Evolutionary conservation across 2,888 invertebrate species (phyloP).

Genomic region (Chouioia cunea): DNA sequence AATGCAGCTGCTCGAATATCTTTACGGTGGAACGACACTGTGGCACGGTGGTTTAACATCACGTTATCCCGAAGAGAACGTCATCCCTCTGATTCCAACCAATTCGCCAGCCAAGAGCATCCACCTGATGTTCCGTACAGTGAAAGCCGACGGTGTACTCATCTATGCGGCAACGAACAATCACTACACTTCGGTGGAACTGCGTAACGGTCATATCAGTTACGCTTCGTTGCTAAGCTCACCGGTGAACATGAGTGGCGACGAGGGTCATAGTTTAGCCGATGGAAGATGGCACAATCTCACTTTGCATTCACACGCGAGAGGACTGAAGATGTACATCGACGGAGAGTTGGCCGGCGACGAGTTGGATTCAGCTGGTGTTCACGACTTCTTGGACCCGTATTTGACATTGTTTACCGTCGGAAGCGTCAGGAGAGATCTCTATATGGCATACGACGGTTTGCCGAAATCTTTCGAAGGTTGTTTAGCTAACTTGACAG

Average conservation of each 20-base stretch:
- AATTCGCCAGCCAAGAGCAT: constrained; percentile 78
- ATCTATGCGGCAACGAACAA: constrained; percentile 89
- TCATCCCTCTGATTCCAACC: constrained; percentile 50
- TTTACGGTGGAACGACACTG: constrained; percentile 80
- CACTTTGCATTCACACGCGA: constrained; percentile 79
- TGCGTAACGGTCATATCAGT: constrained; percentile 80
- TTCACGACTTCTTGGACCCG: constrained; percentile 93
- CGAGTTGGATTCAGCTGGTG: constrained; percentile 86
- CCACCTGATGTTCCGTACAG: constrained; percentile 85
- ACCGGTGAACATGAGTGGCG: constrained; percentile 85
- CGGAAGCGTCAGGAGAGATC: constrained; percentile 80
- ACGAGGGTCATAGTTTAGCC: constrained; percentile 74
- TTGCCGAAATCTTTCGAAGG: constrained; percentile 83
- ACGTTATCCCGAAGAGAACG: constrained; percentile 54
- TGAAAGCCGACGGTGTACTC: constrained; percentile 83
- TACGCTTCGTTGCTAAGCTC: constrained; percentile 85
- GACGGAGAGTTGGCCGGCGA: constrained; percentile 83
- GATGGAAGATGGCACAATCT: constrained; percentile 94
- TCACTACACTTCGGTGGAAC: constrained; percentile 86
- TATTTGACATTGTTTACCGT: constrained; percentile 85
- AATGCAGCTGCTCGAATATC: constrained; percentile 85
- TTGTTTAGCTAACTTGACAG: constrained; percentile 88
- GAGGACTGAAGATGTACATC: constrained; percentile 79
- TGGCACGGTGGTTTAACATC: constrained; percentile 71
- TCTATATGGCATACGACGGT: constrained; percentile 70